Conservation (phyloP, 2,113 vertebrate species). For the Stictonetta naevosa region DNA sequence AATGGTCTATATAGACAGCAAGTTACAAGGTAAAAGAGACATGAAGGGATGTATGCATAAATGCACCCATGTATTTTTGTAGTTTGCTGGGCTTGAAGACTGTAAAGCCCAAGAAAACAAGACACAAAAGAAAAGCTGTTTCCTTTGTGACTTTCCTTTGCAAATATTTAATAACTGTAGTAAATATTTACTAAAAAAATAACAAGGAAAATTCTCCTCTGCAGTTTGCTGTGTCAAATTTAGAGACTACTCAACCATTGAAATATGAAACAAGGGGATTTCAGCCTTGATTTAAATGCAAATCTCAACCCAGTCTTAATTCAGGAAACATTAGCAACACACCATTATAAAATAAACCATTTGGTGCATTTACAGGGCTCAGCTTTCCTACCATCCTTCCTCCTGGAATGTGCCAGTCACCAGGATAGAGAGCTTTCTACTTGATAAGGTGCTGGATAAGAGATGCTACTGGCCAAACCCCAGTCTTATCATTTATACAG, state of each 20-base stretch:
- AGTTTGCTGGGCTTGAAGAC: not conserved
- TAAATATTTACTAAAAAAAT: conserved; percentile 42
- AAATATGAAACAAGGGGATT: conserved; percentile 46
- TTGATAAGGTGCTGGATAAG: not conserved
- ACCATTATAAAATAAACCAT: not conserved
- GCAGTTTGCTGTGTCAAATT: conserved; percentile 35
- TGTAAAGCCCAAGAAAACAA: not conserved
- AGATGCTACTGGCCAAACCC: not conserved
- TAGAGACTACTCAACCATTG: conserved; percentile 9
- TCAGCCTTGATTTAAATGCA: conserved; percentile 49
- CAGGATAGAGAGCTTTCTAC: not conserved
- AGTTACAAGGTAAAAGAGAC: not conserved
- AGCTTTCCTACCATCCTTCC: not conserved
- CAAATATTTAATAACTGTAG: not conserved
- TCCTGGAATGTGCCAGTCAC: not conserved
- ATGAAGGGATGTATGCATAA: not conserved
- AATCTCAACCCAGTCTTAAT: not conserved
- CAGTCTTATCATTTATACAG: not conserved
- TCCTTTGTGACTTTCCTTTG: not conserved
- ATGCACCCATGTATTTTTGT: not conserved
- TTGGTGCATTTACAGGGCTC: conserved; percentile 2
- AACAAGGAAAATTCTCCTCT: not conserved
- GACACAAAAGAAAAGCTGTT: not conserved
- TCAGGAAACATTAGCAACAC: conserved; percentile 3
- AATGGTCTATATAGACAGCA: not conserved